phyloP scores from a whole-genome alignment of 2,888 invertebrate species.

The Magallana nippona region DNA sequence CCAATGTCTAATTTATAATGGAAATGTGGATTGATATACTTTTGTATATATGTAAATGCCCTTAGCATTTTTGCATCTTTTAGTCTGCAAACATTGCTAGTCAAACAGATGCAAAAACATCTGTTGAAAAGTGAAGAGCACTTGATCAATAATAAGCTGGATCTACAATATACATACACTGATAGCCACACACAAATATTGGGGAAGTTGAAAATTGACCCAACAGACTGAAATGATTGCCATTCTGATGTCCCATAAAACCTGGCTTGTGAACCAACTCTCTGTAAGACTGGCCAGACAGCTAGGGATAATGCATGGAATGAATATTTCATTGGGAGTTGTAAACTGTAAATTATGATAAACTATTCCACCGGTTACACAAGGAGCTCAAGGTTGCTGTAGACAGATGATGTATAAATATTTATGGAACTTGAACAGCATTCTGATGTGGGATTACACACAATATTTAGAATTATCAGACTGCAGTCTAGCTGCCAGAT shows the following conservation, averaged over 20 bases:
- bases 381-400: constrained; percentile 29
- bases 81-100: too few relatives aligned
- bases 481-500: constrained; percentile 11
- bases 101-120: too few relatives aligned
- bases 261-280: neutral
- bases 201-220: constrained; percentile 7
- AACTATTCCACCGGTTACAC: neutral
- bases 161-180: neutral
- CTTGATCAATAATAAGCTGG: too few relatives aligned
- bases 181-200: neutral
- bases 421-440: constrained; percentile 21
- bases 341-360: constrained; percentile 17
- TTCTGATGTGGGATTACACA: constrained; percentile 17
- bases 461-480: constrained; percentile 16
- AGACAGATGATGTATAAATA: constrained; percentile 31
- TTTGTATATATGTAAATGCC: too few relatives aligned
- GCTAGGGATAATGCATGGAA: neutral
- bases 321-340: constrained; percentile 14
- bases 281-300: neutral
- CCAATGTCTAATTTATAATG: too few relatives aligned
- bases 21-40: too few relatives aligned
- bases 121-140: too few relatives aligned
- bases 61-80: too few relatives aligned
- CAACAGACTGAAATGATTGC: constrained; percentile 9
- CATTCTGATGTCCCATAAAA: constrained; percentile 4